Base-by-base conservation (phyloP, 2,113 vertebrate genomes). In the Passerina amoena region DNA sequence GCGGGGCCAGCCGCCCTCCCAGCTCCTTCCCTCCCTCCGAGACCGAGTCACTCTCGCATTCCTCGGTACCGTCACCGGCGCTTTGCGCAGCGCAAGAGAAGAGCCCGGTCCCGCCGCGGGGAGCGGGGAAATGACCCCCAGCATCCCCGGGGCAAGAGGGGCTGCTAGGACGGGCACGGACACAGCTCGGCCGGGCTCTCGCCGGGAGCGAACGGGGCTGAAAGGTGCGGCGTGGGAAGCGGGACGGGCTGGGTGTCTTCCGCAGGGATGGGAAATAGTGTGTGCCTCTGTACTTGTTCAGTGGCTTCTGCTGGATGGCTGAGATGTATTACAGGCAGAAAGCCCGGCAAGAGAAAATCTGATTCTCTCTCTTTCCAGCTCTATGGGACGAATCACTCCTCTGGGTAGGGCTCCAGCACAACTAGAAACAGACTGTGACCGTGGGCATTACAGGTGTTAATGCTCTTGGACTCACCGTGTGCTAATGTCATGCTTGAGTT, bases 381-480 rank as follows among this genome's bases (percentile, higher is more conserved):
- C 6, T 1, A 1, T 8, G 37, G 48, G 40, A 27, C 57, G 73
- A 76, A 53, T 68, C 60, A 10, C 35, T 30, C 33, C 27, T 28
- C 30, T 47, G 50, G 5, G 35, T 9, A 9, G 73, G 37, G 45
- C 53, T 69, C 54, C 73, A 16, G n/a, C 23, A 3, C 44, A 7
- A 12, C 50, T 10, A 3, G 65, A 25, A 42, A 35, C 3, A 2
- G 15, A 33, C 3, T 35, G 2, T 1, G 25, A 14, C 63, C 11
- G 11, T 5, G 3, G n/a, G 59, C 57, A 2, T 27, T 19, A 2
- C 17, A 31, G 51, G 40, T 40, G 65, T 19, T 38, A 38, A 6
- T 6, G 17, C 44, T 30, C 17, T 1, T 30, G 48, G 27, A 21
- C 20, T 53, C 5, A 2, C 45, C 3, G 0, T 4, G 35, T 42